phyloP scores from a whole-genome alignment of 2,113 vertebrate species.

The Lipotes vexillifer region DNA sequence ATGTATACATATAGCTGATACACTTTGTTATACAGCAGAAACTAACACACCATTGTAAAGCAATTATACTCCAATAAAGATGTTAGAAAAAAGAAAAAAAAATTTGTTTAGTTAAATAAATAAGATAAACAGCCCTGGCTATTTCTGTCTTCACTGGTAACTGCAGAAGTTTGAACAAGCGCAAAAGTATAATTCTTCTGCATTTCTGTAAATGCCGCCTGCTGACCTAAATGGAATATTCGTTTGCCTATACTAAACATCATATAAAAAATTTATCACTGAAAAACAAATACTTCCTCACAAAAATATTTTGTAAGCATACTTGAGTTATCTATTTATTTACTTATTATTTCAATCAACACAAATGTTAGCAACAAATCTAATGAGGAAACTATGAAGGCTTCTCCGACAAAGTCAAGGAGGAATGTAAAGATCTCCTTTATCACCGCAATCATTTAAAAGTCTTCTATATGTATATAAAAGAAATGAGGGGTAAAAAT shows the following conservation, averaged over 20 bases:
- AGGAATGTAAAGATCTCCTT: neutral
- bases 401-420: neutral
- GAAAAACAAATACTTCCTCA: neutral
- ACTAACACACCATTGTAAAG: too few species aligned
- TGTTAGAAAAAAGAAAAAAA: too few species aligned
- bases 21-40: too few species aligned
- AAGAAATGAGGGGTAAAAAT: neutral
- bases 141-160: neutral
- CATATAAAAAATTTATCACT: neutral
- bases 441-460: neutral
- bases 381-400: neutral
- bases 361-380: neutral
- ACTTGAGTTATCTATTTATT: neutral
- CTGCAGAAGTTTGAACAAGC: neutral
- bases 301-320: neutral
- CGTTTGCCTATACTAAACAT: neutral
- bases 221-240: neutral
- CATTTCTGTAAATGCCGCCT: neutral
- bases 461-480: neutral
- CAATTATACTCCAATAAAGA: too few species aligned
- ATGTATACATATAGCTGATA: too few species aligned
- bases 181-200: neutral
- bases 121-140: neutral
- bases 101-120: neutral
- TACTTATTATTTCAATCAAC: neutral